Evolutionary conservation across 2,888 invertebrate genomes (phyloP).

Genomic region (Erebia palarica): DNA sequence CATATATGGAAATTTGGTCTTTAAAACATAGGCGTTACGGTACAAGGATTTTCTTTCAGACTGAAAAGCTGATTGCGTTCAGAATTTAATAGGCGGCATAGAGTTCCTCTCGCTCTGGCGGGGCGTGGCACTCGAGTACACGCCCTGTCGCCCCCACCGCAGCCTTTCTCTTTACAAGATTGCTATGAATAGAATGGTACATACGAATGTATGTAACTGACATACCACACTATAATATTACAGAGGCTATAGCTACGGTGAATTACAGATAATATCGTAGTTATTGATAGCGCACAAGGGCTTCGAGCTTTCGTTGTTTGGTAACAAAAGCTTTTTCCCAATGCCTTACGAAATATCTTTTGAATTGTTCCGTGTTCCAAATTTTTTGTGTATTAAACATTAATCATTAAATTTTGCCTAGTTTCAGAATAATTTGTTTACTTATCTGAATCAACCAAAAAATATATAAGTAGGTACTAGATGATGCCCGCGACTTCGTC

Average conservation of each 20-base stretch:
- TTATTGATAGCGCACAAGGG: slow-evolving; percentile 13
- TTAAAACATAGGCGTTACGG: slow-evolving; percentile 47
- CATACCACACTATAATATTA: slow-evolving; percentile 23
- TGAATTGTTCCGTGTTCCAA: neutral
- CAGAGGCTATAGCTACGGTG: slow-evolving; percentile 21
- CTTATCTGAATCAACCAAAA: no score
- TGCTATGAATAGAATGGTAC: slow-evolving; percentile 40
- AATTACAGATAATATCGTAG: slow-evolving; percentile 22
- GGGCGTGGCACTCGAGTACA: slow-evolving; percentile 67
- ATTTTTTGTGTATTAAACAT: neutral
- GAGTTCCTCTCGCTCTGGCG: slow-evolving; percentile 62
- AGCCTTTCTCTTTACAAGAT: slow-evolving; percentile 43
- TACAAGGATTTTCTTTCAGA: slow-evolving; percentile 32
- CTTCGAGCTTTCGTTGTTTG: slow-evolving; percentile 4
- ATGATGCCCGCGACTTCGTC: no score
- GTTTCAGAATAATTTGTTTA: no score
- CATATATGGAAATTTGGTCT: slow-evolving; percentile 48
- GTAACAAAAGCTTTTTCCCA: neutral
- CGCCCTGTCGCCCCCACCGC: slow-evolving; percentile 58
- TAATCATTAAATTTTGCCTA: no score
- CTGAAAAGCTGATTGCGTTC: slow-evolving; percentile 50
- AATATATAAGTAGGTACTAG: no score
- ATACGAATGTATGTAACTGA: slow-evolving; percentile 34
- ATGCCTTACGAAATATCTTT: neutral
- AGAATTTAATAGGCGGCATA: slow-evolving; percentile 67